Conservation (phyloP, 1,140 invertebrate genomes). For the Heliconius melpomene region DNA sequence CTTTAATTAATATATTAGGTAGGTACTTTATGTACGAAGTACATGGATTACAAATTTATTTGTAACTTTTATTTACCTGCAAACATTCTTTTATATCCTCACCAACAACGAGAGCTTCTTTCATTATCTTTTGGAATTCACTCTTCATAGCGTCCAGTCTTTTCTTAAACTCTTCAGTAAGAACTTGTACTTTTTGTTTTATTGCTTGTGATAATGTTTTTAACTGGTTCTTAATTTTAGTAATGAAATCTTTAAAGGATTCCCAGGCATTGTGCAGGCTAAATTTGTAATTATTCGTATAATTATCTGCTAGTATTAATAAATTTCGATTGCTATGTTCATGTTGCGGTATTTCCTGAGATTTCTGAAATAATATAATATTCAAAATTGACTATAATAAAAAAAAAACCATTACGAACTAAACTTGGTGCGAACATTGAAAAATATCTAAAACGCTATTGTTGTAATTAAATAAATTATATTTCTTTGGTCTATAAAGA, state of each 20-base stretch:
- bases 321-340: background rate
- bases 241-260: slow-evolving; percentile 43
- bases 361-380: background rate
- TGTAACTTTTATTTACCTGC: slow-evolving; percentile 42
- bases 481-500: no score
- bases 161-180: slow-evolving; percentile 35
- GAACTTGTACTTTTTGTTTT: slow-evolving; percentile 40
- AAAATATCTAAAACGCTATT: background rate
- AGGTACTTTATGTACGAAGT: no score
- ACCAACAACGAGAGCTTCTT: slow-evolving; percentile 33
- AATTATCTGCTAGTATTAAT: background rate
- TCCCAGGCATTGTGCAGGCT: slow-evolving; percentile 39
- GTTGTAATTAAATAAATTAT: no score
- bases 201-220: slow-evolving; percentile 41
- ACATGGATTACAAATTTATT: background rate
- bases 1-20: no score
- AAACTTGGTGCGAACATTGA: background rate
- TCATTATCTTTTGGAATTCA: slow-evolving; percentile 41
- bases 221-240: slow-evolving; percentile 42
- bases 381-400: no score
- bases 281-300: background rate
- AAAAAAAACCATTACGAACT: no score
- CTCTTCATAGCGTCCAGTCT: slow-evolving; percentile 41
- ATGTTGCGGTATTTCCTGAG: background rate
- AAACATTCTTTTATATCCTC: slow-evolving; percentile 47